These are phyloP conservation scores for Pyrochroa serraticornis DNA, from an alignment of 2,888 invertebrate genomes.

Conservation along the genomic window DNA sequence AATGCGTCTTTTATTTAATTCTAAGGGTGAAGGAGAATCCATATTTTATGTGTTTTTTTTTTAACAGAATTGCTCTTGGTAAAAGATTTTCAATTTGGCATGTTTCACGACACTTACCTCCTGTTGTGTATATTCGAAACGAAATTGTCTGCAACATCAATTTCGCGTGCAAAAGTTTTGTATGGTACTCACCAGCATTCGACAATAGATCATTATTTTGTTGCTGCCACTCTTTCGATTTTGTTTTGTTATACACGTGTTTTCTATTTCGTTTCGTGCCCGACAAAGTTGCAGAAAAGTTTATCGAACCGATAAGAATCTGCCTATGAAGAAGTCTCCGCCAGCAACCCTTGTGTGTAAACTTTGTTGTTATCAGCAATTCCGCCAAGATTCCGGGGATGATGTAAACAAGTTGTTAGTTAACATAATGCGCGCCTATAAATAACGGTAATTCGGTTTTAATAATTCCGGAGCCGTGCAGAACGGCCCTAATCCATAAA, in stretches of 20 bases:
- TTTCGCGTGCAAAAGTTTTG: constrained; percentile 17
- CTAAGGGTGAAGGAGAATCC: no score
- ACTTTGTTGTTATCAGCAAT: constrained; percentile 13
- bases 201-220: constrained; percentile 24
- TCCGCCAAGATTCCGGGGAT: constrained; percentile 6
- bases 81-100: no score
- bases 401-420: constrained; percentile 14
- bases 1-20: no score
- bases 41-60: no score
- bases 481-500: no score
- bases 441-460: no score
- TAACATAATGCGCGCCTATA: background rate
- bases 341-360: background rate
- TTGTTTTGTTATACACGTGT: constrained; percentile 4
- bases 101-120: background rate
- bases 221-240: constrained; percentile 16
- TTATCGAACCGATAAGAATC: constrained; percentile 18
- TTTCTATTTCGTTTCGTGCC: constrained; percentile 2
- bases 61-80: no score
- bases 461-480: no score
- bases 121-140: constrained; percentile 5
- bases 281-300: constrained; percentile 12
- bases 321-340: background rate
- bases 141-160: constrained; percentile 11
- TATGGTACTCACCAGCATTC: constrained; percentile 9